Conservation (phyloP, 2,113 vertebrate species). For the Rhinopomastus cyanomelas region DNA sequence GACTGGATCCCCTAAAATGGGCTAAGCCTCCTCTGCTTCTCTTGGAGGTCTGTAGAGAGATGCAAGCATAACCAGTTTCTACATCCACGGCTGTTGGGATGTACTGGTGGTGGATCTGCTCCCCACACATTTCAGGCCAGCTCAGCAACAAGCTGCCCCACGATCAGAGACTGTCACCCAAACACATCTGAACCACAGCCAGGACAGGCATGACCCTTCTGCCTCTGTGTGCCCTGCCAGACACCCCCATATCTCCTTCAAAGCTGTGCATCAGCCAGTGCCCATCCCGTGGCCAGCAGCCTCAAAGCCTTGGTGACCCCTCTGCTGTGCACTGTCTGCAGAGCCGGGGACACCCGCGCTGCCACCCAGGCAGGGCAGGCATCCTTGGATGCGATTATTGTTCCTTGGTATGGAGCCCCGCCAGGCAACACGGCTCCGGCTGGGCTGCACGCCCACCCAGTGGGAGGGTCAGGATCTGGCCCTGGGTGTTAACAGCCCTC, state of each 20-base stretch:
- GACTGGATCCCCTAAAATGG: not conserved
- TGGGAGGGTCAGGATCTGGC: constrained; percentile 16
- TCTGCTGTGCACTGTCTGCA: not conserved
- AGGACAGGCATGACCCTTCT: not conserved
- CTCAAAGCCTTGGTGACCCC: not conserved
- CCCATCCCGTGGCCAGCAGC: not conserved
- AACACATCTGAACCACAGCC: rapidly evolving
- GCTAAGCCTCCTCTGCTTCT: not conserved
- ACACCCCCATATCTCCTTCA: not conserved
- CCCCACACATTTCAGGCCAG: not conserved
- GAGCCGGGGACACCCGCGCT: rapidly evolving
- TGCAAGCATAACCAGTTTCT: not conserved
- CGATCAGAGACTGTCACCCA: not conserved
- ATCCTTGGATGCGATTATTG: not conserved
- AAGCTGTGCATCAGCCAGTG: rapidly evolving
- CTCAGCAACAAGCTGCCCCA: not conserved
- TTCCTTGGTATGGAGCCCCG: constrained; percentile 3
- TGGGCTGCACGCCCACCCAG: not conserved
- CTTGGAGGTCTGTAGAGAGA: not conserved
- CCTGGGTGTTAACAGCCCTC: constrained; percentile 35
- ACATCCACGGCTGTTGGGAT: rapidly evolving
- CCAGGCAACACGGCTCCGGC: not conserved
- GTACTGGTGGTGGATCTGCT: not conserved
- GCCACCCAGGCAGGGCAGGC: constrained; percentile 40
- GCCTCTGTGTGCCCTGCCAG: not conserved